Evolutionary conservation across 2,888 invertebrate species (phyloP), one percentile per base, ranked within the genome.

Genomic region (Danaus chrysippus): DNA sequence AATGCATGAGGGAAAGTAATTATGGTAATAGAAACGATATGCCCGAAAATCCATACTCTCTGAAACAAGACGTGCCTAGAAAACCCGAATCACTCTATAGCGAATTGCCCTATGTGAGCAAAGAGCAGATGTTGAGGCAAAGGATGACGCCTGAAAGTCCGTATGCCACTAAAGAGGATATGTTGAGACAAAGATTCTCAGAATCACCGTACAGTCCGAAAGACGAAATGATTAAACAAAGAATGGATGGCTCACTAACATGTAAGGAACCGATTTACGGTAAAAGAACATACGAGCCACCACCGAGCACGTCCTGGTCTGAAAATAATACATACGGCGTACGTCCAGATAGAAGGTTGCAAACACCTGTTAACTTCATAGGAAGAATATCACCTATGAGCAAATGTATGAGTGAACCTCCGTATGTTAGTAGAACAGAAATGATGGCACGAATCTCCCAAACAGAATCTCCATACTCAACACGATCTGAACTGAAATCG

Each of bases 201-300:
- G 91, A 92, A 73, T 91, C 89, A 11, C 91, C 91, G 5, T 92
- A 91, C 66, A 88, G 83, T 67, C 90, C 91, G 12, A 91, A 90
- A 71, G 91, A 91, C 66, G 91, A 91, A 58, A 82, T 90, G 81
- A 66, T 89, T 3, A 91, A 87, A 69, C 89, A 90, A 68, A 84
- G 89, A 81, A 76, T 87, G 72, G 89, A 89, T 58, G 70, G 72
- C 23, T 80, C 83, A 5, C 74, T 77, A 62, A 70, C 73, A 58
- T 63, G 70, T 44, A 90, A 86, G 73, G 90, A 91, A 69, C 82
- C 87, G 12, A 67, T 86, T 54, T 89, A 89, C 69, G 87, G 86
- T 2, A 87, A 83, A 75, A 81, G 89, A 68, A 89, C 87, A 1
- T 91, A 91, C 61, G 91, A 91, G 59, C 90, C 88, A n/a, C 89